Base-by-base conservation (phyloP, 2,888 invertebrate genomes). In the Rhabditoides inermis region DNA sequence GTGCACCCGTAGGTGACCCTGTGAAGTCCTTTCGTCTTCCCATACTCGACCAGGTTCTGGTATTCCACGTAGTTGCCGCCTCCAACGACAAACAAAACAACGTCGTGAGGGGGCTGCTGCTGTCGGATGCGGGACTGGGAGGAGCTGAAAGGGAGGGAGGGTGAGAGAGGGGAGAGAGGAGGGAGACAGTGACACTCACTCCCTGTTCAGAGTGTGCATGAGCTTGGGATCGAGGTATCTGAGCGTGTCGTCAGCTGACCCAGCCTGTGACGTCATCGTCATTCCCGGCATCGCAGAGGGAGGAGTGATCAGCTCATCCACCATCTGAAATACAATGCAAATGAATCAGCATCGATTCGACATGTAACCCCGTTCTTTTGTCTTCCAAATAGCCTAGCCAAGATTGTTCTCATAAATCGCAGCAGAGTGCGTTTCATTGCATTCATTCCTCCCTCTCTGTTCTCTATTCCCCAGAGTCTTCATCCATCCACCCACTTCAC, bases 1-100 rank as follows among this genome's bases (percentile, higher is more conserved):
- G 94, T 90, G 56, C 90, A 86, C 36, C 98, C 98, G 77, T 98
- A 98, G 50, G 90, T 86, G 57, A 98, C 86, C 76, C 87, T 84
- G 42, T 64, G 58, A 39, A 73, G 45, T 4, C 68, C 66, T 37
- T 69, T 70, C n/a, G 86, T 86, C 83, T 88, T 91, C 47, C 61
- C 62, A 45, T 63, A 65, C 41, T 64, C 60, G 2, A 60, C 56
- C 48, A 99, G 83, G 82, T 99, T 98, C 79, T 95, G 95, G 79
- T 98, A 98, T 79, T 99, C 98, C 75, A 95, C 94, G 77, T 98
- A 99, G 82, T 94, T 95, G 45, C 98, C 81, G 25, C 82, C 81
- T 42, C 82, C 82, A 27, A 82, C 77, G 18, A 81, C 77, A 57
- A 82, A 82, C 32, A 82, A 79, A 60, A 79, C 76, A 2, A 81